Evolutionary conservation across 2,113 vertebrate species (phyloP), one percentile per base, ranked within the genome.

Genomic region (Albula goreensis): DNA sequence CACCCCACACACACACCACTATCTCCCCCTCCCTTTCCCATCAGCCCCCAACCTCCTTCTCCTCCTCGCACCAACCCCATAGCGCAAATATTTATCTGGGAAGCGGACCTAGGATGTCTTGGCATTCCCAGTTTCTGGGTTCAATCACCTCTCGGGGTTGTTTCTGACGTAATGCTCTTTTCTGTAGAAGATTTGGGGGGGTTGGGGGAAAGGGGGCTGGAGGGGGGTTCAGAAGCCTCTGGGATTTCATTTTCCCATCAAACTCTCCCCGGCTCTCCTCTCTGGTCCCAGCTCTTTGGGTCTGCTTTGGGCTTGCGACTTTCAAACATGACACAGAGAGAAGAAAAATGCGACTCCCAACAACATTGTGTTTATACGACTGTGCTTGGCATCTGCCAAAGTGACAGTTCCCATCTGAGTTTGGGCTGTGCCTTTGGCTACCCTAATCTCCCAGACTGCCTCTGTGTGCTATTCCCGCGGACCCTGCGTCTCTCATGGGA

Each of bases 121-220:
- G 22, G 81, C 81, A 52, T 88, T 90, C 85, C 70, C 82, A 87
- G 87, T 80, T 89, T 92, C 88, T 90, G 88, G 86, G 89, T 92
- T 88, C 83, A 92, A 87, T 93, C 92, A 89, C 8, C 70, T 91
- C 90, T 92, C 90, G 85, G 89, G 91, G 92, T 90, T 92, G 90
- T 89, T 19, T 53, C 86, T 93, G 91, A 95, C 88, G 90, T 95
- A 93, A 94, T 89, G 81, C 52, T 80, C 81, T 83, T 81, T 87
- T 85, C 90, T 90, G 88, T 89, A 15, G 5, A 25, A 60, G 81
- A 15, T 11, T 19, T 31, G 53, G 12, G 7, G 53, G 53, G 53
- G 53, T 0, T 7, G 53, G 12, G 53, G 53, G 53, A 11, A 53
- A 53, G 52, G 11, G 52, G 52, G n/a, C n/a, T n/a, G n/a, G n/a